Evolutionary conservation across 2,113 vertebrate species (phyloP), one percentile per base, ranked within the genome.

Genomic region (Dasyornis broadbenti): DNA sequence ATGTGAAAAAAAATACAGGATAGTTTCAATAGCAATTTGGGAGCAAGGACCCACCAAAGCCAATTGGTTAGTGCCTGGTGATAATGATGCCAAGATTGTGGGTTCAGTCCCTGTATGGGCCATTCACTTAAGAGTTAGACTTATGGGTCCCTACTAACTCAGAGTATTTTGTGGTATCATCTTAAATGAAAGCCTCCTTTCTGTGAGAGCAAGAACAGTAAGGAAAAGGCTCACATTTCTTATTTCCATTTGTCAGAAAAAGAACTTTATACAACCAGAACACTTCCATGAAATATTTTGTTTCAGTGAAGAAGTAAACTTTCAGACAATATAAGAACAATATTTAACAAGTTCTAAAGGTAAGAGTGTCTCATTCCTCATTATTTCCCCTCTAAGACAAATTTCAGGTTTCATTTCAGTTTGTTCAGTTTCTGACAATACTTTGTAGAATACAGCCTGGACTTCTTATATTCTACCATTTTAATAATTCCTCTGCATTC

Each of bases 171-270:
- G 27, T 44, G 45, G 2, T 18, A 60, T 10, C 6, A 52, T 11
- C 21, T 76, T 33, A 83, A 82, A 80, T 31, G 1, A 94, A 80
- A 91, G n/a, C 11, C 39, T 64, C 24, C 57, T 37, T 73, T n/a
- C 40, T 76, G 24, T 0, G 1, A 87, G 2, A 88, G 16, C 66
- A 72, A 33, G 0, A 1, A 71, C 3, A 80, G 15, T 50, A 65
- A 61, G 39, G 37, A 71, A 31, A 64, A 69, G 10, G 16, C 39
- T 42, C 42, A 54, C 6, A 18, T 52, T 71, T 37, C 54, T 60
- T 44, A 57, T 54, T 83, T 69, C 23, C 27, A 47, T 82, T 68
- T 54, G 13, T 72, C 30, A 76, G 44, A 22, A 82, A 80, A 92
- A 15, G 22, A 56, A 14, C 13, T 72, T 54, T 53, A 42, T 26